Evolutionary conservation across 2,113 vertebrate species (phyloP).

Genomic region (Ammospiza nelsoni): DNA sequence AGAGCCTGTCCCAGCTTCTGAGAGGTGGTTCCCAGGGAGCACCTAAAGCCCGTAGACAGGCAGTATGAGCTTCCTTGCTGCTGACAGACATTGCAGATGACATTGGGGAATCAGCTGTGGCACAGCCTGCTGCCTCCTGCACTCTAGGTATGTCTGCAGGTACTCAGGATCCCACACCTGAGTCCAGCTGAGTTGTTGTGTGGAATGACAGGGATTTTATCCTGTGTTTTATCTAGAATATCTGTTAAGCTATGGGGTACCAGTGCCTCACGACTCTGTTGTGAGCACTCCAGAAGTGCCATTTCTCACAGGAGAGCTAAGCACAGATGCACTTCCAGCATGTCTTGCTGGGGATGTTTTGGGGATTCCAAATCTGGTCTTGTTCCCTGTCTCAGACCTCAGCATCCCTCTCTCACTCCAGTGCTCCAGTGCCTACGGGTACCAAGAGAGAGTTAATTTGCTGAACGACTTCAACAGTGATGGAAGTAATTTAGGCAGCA

Average conservation of each 20-base stretch:
- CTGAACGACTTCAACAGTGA: not conserved
- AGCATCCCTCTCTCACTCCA: not conserved
- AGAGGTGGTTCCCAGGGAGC: not conserved
- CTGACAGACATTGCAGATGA: not conserved
- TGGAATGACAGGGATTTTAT: not conserved
- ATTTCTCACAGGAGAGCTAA: not conserved
- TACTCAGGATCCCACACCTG: not conserved
- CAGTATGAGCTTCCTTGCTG: not conserved
- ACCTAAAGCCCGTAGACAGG: not conserved
- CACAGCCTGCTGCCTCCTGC: not conserved
- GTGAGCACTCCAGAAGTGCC: not conserved
- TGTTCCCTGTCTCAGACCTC: not conserved
- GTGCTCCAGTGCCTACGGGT: not conserved
- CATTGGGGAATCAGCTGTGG: not conserved
- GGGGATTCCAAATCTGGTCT: not conserved
- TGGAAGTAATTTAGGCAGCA: not conserved
- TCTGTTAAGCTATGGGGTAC: not conserved
- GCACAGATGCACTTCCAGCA: not conserved
- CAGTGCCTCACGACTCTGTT: not conserved
- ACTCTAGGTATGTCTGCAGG: not conserved
- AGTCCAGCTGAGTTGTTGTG: rapidly evolving
- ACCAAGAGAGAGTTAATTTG: not conserved
- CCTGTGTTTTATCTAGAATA: not conserved
- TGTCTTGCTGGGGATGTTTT: not conserved
- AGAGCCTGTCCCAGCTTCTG: not conserved